Evolutionary conservation across 1,140 invertebrate species (phyloP).

Genomic region (Gonatopus flavifemur): DNA sequence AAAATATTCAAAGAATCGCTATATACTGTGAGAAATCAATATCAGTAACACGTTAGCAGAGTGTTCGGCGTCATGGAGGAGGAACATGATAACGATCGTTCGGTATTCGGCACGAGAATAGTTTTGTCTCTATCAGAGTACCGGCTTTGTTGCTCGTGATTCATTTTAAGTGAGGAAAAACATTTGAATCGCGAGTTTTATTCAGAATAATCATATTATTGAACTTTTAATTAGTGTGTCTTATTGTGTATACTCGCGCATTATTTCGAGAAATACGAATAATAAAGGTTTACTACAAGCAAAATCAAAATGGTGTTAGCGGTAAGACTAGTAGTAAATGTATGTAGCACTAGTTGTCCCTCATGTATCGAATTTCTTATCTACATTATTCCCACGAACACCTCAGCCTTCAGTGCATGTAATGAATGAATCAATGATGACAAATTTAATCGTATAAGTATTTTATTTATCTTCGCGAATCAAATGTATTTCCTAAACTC

Average conservation of each 20-base stretch:
- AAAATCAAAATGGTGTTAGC: conserved; percentile 39
- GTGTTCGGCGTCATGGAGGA: conserved; percentile 34
- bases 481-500: too few species aligned
- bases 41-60: conserved; percentile 13
- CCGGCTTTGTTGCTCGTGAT: not conserved
- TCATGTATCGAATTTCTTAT: not conserved
- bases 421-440: conserved; percentile 4
- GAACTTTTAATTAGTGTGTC: conserved; percentile 12
- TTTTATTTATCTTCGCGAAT: too few species aligned
- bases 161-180: conserved; percentile 1
- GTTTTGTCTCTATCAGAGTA: not conserved
- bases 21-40: conserved; percentile 20
- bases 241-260: conserved; percentile 6
- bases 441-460: too few species aligned
- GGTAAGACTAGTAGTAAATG: conserved; percentile 32
- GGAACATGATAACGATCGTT: conserved; percentile 33
- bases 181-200: not conserved
- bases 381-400: too few species aligned
- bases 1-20: not conserved
- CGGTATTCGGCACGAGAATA: not conserved
- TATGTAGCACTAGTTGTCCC: conserved; percentile 18
- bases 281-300: conserved; percentile 28
- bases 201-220: too few species aligned
- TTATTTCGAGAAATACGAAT: conserved; percentile 20
- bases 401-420: conserved; percentile 1